These are phyloP conservation scores for Cyphomyrus discorhynchus DNA, from an alignment of 2,113 vertebrate genomes.

Conservation along the genomic window DNA sequence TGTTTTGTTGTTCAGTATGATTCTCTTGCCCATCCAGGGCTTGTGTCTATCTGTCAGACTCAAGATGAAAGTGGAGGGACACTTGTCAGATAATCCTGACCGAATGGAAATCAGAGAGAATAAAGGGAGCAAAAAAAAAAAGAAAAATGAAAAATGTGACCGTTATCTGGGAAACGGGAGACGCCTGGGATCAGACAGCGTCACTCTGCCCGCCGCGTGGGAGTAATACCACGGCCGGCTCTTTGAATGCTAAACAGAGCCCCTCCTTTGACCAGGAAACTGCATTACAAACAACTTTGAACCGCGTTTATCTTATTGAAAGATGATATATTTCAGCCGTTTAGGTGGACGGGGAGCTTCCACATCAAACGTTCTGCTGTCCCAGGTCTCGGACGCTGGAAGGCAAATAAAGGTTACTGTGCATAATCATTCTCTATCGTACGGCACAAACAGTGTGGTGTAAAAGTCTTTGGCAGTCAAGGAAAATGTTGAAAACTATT, in stretches of 20 bases:
- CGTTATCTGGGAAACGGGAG: background rate
- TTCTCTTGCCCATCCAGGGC: background rate
- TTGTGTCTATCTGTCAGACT: background rate
- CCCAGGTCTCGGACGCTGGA: background rate
- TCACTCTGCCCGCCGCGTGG: background rate
- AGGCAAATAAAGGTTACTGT: background rate
- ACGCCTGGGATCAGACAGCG: background rate
- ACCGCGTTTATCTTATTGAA: background rate
- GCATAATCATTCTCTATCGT: background rate
- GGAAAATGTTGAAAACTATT: background rate
- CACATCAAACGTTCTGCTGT: background rate
- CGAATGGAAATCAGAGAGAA: background rate
- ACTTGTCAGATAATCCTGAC: background rate
- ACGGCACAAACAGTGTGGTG: background rate
- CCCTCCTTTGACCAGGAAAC: background rate
- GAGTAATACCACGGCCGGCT: background rate
- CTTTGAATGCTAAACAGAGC: background rate
- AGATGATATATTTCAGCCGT: background rate
- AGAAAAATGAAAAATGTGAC: background rate
- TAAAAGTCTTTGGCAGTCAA: background rate
- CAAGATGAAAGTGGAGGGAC: background rate
- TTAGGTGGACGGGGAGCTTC: background rate
- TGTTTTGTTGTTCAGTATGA: background rate
- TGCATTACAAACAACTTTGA: background rate
- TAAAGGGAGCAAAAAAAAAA: background rate